Base-by-base conservation (phyloP, 1,140 invertebrate genomes). In the Drosophila pseudoananassae region DNA sequence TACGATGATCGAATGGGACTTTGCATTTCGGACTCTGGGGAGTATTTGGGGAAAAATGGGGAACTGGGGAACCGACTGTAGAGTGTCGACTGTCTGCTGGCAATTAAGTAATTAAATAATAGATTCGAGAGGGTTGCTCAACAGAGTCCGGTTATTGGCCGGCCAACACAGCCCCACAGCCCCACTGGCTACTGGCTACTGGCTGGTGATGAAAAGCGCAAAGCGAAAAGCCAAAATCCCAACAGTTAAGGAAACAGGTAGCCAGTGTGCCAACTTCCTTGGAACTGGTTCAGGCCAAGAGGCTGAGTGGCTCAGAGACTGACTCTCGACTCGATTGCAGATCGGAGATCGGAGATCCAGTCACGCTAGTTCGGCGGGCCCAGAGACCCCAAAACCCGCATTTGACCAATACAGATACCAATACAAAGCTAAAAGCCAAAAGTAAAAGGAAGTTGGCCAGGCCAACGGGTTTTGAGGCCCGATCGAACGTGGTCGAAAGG, bases 221-320 rank as follows among this genome's bases (percentile, higher is more conserved):
- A 51, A 40, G 50, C 53, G 25, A 51, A 54, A 68, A 31, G 17
- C 20, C 14, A 36, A 49, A 10, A 33, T 47, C 46, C 23, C 31
- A 46, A 43, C 36, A 47, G 38, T 46, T 74, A 71, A 66, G 76
- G 60, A 83, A 83, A 85, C 76, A 69, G 65, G 82, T 65, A 81
- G 43, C 81, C 76, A 80, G 63, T 84, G 73, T 77, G 82, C 77
- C 82, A 87, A 76, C 81, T 85, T 87, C 82, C 77, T 81, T 87
- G 61, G 56, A 87, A 77, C 69, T 81, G 80, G 71, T 76, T 33
- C 33, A 38, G n/a, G 12, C 38, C n/a, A 27, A 15, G 15, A 8
- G 17, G 17, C 43, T 46, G 43, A 17, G 15, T 10, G 43, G 8
- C 15, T 20, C 15, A 46, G 17, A 10, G 14, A 10, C 17, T 46